Conservation (phyloP, 2,888 invertebrate species). For the Sesamia inferens region DNA sequence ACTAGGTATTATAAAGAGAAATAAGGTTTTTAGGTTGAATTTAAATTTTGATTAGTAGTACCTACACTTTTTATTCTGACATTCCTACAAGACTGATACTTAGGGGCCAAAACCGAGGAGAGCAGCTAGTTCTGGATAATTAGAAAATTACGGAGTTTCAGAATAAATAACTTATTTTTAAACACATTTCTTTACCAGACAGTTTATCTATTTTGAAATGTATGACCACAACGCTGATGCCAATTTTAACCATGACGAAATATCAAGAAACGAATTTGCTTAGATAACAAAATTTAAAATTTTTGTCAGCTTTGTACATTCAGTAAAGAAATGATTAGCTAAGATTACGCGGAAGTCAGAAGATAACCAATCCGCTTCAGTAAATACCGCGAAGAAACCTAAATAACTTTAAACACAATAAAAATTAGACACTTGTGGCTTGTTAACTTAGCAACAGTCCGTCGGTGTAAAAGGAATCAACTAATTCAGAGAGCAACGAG, state of each 20-base stretch:
- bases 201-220: not conserved
- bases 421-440: not conserved
- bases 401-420: not conserved
- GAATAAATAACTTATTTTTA: not conserved
- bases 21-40: not conserved
- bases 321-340: not conserved
- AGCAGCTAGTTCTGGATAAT: not conserved
- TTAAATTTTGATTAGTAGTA: not conserved
- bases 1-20: too few relatives aligned
- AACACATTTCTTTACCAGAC: not conserved
- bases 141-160: not conserved
- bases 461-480: not conserved
- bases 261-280: not conserved
- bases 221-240: not conserved
- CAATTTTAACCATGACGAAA: not conserved
- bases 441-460: not conserved
- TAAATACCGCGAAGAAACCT: not conserved
- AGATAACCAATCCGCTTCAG: constrained; percentile 3
- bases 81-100: not conserved
- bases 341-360: constrained; percentile 5
- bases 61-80: not conserved
- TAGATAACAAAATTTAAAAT: not conserved
- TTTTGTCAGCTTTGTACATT: not conserved
- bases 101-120: not conserved
- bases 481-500: not conserved